Percentiles rank a stretch among this genome's conserved stretches.
These are phyloP conservation scores for Gonocerus acuteangulatus DNA, from an alignment of 2,888 invertebrate genomes.

Conservation along the genomic window DNA sequence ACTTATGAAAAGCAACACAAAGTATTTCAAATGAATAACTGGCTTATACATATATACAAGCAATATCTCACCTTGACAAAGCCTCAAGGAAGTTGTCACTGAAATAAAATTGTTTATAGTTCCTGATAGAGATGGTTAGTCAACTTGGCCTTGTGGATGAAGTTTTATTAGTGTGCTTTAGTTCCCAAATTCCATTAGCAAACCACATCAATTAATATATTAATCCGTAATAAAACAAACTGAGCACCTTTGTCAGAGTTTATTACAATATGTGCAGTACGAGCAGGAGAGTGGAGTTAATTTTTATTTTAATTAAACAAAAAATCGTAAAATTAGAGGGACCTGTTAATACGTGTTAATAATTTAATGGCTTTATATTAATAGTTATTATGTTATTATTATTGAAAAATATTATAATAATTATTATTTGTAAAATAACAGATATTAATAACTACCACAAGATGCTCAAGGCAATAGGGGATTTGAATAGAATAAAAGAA, in stretches of 20 bases:
- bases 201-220: slow-evolving; percentile 23
- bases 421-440: background rate
- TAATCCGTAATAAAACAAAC: slow-evolving; percentile 17
- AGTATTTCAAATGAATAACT: no score
- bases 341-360: slow-evolving; percentile 12
- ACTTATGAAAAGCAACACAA: no score
- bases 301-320: background rate
- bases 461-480: slow-evolving; percentile 16
- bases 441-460: slow-evolving; percentile 7
- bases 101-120: no score
- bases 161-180: slow-evolving; percentile 24
- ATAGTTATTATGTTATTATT: slow-evolving; percentile 13
- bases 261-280: slow-evolving; percentile 6
- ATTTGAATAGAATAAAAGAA: slow-evolving; percentile 29
- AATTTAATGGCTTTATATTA: slow-evolving; percentile 7
- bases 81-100: no score
- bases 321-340: background rate
- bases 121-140: slow-evolving; percentile 24
- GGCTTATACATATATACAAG: no score
- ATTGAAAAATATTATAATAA: background rate
- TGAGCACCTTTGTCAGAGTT: slow-evolving; percentile 12
- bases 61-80: no score
- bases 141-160: slow-evolving; percentile 37
- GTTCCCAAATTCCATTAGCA: slow-evolving; percentile 28
- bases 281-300: slow-evolving; percentile 12